Conservation (phyloP, 2,797 vertebrate species). For the Schizothorax lantsangensis region DNA sequence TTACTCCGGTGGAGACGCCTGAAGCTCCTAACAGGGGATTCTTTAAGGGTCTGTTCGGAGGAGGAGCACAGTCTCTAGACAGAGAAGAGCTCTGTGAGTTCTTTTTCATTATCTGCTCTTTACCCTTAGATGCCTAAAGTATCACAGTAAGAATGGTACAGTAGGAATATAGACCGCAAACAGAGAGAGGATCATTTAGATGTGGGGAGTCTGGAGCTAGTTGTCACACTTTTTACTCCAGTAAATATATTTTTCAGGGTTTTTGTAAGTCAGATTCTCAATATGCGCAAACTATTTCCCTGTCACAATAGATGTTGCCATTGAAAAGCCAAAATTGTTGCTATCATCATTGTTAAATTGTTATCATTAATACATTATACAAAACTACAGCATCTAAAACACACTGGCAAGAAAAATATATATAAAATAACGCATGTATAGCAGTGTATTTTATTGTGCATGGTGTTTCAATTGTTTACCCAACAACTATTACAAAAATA, state of each 20-base stretch:
- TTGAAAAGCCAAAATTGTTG: not conserved
- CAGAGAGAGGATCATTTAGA: not conserved
- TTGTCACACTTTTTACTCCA: not conserved
- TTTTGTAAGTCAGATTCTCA: not conserved
- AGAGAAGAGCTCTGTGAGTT: constrained; percentile 96
- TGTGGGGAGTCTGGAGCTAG: not conserved
- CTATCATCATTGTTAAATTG: not conserved
- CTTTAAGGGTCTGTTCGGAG: constrained; percentile 98
- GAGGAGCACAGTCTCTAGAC: constrained; percentile 96
- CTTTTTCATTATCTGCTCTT: not conserved
- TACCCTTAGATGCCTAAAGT: not conserved
- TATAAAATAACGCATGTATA: not conserved
- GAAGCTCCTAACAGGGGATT: constrained; percentile 98
- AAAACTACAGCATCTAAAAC: not conserved
- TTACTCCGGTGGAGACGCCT: constrained; percentile 97
- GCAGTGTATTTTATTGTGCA: not conserved
- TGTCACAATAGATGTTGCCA: not conserved
- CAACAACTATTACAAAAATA: not conserved
- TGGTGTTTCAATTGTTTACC: not conserved
- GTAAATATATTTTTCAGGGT: not conserved
- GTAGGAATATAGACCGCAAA: not conserved
- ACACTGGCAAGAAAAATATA: not conserved
- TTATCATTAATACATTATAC: not conserved
- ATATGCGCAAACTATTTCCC: not conserved
- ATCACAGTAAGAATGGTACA: not conserved